Conservation (phyloP, 1,140 invertebrate genomes). For the Manduca sexta region DNA sequence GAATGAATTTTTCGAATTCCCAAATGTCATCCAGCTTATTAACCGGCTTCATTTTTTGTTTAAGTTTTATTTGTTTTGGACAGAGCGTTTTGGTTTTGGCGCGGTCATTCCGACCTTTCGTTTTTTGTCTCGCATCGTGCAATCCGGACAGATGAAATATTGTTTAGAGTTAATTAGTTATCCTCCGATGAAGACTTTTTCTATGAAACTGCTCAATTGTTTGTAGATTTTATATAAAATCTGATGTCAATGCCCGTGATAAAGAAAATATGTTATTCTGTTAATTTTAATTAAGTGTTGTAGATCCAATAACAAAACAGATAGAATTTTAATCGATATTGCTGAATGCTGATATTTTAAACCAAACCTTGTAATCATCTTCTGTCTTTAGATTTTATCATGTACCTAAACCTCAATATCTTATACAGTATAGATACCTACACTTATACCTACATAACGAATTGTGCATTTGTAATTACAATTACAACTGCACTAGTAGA, state of each 20-base stretch:
- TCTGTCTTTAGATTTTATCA: too few relatives aligned
- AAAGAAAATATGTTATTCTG: not conserved
- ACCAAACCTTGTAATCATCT: too few relatives aligned
- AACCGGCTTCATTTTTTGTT: conserved; percentile 70
- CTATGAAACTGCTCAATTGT: conserved; percentile 38
- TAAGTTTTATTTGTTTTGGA: conserved; percentile 65
- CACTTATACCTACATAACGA: too few relatives aligned
- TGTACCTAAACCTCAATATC: too few relatives aligned
- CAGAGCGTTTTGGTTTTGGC: conserved; percentile 66
- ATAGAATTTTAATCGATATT: too few relatives aligned
- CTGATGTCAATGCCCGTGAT: not conserved
- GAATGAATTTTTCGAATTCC: conserved; percentile 69
- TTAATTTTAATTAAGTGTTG: too few relatives aligned
- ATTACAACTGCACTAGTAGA: too few relatives aligned
- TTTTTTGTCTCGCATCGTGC: conserved; percentile 66
- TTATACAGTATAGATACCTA: too few relatives aligned
- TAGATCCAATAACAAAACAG: too few relatives aligned
- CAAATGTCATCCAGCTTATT: conserved; percentile 73
- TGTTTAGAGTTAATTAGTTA: conserved; percentile 70
- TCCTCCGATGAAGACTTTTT: conserved; percentile 53
- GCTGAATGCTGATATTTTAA: too few relatives aligned
- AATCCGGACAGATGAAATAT: conserved; percentile 65
- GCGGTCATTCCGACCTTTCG: conserved; percentile 63
- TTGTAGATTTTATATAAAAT: conserved; percentile 5
- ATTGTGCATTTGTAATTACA: too few relatives aligned